Evolutionary conservation across 2,797 vertebrate genomes (phyloP), one percentile per base, ranked within the genome.

Genomic region (Pangasius mekongensis): DNA sequence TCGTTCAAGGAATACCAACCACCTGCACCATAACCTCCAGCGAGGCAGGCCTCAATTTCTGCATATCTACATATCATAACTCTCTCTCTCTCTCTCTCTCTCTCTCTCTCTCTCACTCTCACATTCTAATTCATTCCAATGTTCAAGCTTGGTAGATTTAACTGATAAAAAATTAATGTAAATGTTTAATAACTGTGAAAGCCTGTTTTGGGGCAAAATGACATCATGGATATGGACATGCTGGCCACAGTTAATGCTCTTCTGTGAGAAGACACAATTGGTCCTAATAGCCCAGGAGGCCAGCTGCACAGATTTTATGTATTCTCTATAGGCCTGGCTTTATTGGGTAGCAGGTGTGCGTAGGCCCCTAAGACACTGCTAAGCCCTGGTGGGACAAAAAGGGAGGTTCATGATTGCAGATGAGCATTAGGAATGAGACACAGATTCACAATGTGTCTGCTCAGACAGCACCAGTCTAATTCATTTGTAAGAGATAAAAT

Each of bases 271-370:
- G 73, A 85, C 77, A 66, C 62, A 88, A 88, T 60, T 87, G 74
- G 78, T 39, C 36, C n/a, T 52, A 88, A 88, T 74, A 71, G 58
- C 47, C 36, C 62, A 90, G 81, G 89, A 88, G 64, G 36, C 66
- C 87, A 86, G 87, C 77, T 49, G 85, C 60, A 49, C 18, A 49
- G 64, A 88, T 86, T 90, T 82, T 88, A 67, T 90, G 82, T 83
- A 83, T 73, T 66, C 81, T 77, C 87, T 85, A 20, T 77, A 71
- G 88, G 85, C 83, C 52, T 39, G 67, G 39, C 56, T 84, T 66
- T 86, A 87, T 83, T 8, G 76, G 54, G 83, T 60, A 88, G 89
- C 91, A 93, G 91, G 91, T 92, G 92, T 67, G 33, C 33, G 4
- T 22, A 87, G 77, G 58, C 86, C 56, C 89, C 39, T 56, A 66